Conservation (phyloP, 2,797 vertebrate genomes). For the Oophaga sylvatica region DNA sequence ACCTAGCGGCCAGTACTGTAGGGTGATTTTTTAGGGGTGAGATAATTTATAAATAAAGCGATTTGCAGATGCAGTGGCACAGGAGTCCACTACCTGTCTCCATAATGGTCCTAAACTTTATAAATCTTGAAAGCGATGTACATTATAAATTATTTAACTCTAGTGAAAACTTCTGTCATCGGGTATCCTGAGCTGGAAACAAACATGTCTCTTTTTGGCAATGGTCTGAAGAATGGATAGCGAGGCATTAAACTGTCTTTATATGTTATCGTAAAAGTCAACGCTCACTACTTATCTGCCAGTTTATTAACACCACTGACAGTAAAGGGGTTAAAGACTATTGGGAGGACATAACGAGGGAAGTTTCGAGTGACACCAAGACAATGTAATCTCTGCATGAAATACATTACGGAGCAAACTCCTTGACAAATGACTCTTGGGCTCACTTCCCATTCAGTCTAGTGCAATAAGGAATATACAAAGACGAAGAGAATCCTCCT, state of each 20-base stretch:
- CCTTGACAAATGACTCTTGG: slow-evolving; percentile 56
- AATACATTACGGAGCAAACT: slow-evolving; percentile 25
- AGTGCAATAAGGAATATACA: slow-evolving; percentile 44
- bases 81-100: neutral
- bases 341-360: neutral
- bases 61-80: too few relatives aligned
- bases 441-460: slow-evolving; percentile 20
- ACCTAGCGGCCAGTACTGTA: too few relatives aligned
- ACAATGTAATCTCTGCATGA: slow-evolving; percentile 42
- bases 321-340: slow-evolving; percentile 20
- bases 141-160: neutral
- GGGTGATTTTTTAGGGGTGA: neutral
- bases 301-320: slow-evolving; percentile 23
- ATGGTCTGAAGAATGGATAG: slow-evolving; percentile 13
- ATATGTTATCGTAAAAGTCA: slow-evolving; percentile 12
- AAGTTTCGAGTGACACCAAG: slow-evolving; percentile 22
- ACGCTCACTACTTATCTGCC: slow-evolving; percentile 11
- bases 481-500: slow-evolving; percentile 67
- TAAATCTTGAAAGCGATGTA: neutral
- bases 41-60: too few relatives aligned
- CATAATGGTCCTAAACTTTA: neutral
- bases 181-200: neutral
- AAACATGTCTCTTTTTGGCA: neutral
- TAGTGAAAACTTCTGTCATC: slow-evolving; percentile 4
- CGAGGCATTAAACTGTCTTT: neutral